Percentiles rank a stretch among this genome's conserved stretches.
Conservation (phyloP, 2,888 invertebrate species). For the Limenitis camilla region DNA sequence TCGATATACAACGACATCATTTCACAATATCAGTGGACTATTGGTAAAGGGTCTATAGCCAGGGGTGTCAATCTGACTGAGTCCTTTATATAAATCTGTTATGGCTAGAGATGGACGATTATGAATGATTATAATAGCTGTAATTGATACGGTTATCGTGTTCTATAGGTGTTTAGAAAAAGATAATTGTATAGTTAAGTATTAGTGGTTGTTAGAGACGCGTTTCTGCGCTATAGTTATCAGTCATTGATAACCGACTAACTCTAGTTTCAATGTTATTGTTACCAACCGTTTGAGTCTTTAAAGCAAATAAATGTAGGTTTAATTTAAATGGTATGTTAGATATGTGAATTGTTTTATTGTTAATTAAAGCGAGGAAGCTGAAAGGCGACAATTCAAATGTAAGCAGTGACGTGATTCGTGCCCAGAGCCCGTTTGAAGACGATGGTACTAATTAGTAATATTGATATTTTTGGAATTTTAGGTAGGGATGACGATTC, state of each 20-base stretch:
- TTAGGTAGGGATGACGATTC: too few relatives aligned
- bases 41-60: conserved; percentile 42
- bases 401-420: conserved; percentile 49
- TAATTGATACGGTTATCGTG: not conserved
- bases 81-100: not conserved
- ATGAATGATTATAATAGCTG: conserved; percentile 3
- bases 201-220: too few relatives aligned
- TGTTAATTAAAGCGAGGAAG: conserved; percentile 69
- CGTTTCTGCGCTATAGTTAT: too few relatives aligned
- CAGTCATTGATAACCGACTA: not conserved
- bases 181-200: not conserved
- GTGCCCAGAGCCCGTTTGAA: conserved; percentile 44
- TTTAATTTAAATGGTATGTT: conserved; percentile 4
- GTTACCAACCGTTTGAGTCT: not conserved
- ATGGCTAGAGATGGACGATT: not conserved
- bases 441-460: conserved; percentile 52
- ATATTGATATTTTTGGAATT: too few relatives aligned
- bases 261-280: not conserved
- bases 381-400: conserved; percentile 57
- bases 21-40: conserved; percentile 37
- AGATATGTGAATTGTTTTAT: conserved; percentile 32
- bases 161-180: not conserved
- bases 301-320: conserved; percentile 7
- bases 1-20: conserved; percentile 30
- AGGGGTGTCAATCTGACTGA: conserved; percentile 8